Evolutionary conservation across 1,140 invertebrate genomes (phyloP).

Genomic region (Chironomus striatipennis): DNA sequence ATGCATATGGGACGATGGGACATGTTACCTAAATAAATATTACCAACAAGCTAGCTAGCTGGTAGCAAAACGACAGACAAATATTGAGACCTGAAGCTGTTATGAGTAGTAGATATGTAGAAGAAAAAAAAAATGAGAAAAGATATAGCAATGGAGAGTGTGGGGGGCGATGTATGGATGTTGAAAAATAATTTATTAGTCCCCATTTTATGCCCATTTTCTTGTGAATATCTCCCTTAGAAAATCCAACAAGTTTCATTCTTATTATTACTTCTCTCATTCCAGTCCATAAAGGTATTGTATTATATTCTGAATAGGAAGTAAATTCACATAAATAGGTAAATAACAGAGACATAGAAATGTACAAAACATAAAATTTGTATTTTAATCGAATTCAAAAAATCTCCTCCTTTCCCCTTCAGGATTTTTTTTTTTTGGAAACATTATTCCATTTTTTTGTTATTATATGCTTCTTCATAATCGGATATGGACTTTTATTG

Average conservation of each 20-base stretch:
- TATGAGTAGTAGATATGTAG: no score
- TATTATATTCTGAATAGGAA: not conserved
- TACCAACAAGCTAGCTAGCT: not conserved
- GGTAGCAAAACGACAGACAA: no score
- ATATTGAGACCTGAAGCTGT: not conserved
- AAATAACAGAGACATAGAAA: not conserved
- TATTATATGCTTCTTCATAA: no score
- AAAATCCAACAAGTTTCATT: not conserved
- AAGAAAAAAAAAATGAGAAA: not conserved
- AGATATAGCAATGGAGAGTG: not conserved
- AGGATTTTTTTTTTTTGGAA: not conserved
- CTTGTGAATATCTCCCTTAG: no score
- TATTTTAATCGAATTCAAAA: constrained; percentile 14
- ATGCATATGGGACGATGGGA: constrained; percentile 20
- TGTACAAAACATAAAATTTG: constrained; percentile 8
- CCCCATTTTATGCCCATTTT: not conserved
- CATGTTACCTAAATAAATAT: constrained; percentile 21
- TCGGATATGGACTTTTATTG: no score
- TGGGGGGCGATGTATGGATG: not conserved
- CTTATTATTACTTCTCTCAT: no score
- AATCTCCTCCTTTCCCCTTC: not conserved
- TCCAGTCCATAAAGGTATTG: not conserved
- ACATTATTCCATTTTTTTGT: no score
- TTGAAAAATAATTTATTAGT: constrained; percentile 17
- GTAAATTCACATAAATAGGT: not conserved